Percentiles rank a stretch among this genome's conserved stretches.
Evolutionary conservation across 2,888 invertebrate genomes (phyloP).

Genomic region (Acleris holmiana): DNA sequence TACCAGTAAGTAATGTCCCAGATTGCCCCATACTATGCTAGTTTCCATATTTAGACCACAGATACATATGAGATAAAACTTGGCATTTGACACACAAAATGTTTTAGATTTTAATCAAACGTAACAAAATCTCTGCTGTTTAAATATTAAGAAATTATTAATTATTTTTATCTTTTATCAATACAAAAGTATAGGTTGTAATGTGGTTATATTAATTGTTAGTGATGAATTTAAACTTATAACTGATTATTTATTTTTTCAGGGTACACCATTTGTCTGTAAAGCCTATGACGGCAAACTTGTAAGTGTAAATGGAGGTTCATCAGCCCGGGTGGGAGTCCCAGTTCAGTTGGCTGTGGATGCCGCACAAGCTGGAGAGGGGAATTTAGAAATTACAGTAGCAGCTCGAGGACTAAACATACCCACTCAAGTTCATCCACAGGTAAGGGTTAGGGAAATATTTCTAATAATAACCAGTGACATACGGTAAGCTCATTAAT

Average conservation of each 20-base stretch:
- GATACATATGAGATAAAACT: too few relatives aligned
- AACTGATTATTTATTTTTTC: slow-evolving; percentile 39
- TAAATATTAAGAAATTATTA: too few relatives aligned
- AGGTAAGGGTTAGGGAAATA: slow-evolving; percentile 83
- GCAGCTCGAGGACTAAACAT: slow-evolving; percentile 96
- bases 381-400: slow-evolving; percentile 98
- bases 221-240: too few relatives aligned
- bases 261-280: slow-evolving; percentile 94
- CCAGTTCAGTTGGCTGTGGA: slow-evolving; percentile 98
- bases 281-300: slow-evolving; percentile 97
- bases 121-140: too few relatives aligned
- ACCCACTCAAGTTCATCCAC: slow-evolving; percentile 97
- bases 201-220: too few relatives aligned
- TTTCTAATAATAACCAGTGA: background rate
- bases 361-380: slow-evolving; percentile 98
- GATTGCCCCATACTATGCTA: too few relatives aligned
- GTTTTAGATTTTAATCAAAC: background rate
- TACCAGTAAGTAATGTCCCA: slow-evolving; percentile 78
- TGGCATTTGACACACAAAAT: background rate
- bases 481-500: too few relatives aligned
- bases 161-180: too few relatives aligned
- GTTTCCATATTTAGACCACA: too few relatives aligned
- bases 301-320: slow-evolving; percentile 92
- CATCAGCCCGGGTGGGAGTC: slow-evolving; percentile 90
- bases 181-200: too few relatives aligned